Base-by-base conservation (phyloP, 2,113 vertebrate genomes). In the Callopanchax toddi region DNA sequence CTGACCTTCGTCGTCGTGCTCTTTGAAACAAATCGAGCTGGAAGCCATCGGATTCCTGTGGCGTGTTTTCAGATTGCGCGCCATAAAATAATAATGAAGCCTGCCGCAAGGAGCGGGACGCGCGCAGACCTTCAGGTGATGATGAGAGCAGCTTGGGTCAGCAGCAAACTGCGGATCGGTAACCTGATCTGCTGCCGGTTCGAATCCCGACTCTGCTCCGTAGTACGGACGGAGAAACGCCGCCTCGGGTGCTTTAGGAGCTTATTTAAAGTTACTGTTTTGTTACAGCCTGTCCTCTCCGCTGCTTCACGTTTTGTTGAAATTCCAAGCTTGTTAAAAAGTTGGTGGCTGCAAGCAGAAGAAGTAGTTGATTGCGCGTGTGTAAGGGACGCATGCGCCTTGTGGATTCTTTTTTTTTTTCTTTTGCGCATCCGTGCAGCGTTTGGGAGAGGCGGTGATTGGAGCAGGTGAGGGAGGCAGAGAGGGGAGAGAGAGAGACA, bases 191-290 rank as follows among this genome's bases (percentile, higher is more conserved):
- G 72, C 77, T 71, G 69, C 83, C 68, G 60, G 79, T 81, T 79
- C 82, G 89, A 90, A 90, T 82, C 82, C 89, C 83, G 89, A 89
- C 87, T 90, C 88, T 90, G 90, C 91, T 89, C 91, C 93, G 93
- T 8, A 9, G 91, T 91, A 78, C 26, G 84, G 92, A 87, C 87
- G 89, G 84, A 87, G 90, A 91, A 94, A 94, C 92, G 94, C n/a
- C n/a, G 93, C 92, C 93, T 45, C 57, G 81, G 91, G 92, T 91
- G 82, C 87, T 95, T 95, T 93, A 95, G 94, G 91, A 86, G 93
- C 93, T 95, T 95, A 94, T 96, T 96, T 93, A 93, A 91, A 93
- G 93, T 82, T 91, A 94, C 86, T 94, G 93, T 93, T 95, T 95
- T 94, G 93, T 93, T 92, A 91, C 81, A 11, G 82, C 59, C 84